Base-by-base conservation (phyloP, 2,888 invertebrate species). In the Anthophora plumipes region DNA sequence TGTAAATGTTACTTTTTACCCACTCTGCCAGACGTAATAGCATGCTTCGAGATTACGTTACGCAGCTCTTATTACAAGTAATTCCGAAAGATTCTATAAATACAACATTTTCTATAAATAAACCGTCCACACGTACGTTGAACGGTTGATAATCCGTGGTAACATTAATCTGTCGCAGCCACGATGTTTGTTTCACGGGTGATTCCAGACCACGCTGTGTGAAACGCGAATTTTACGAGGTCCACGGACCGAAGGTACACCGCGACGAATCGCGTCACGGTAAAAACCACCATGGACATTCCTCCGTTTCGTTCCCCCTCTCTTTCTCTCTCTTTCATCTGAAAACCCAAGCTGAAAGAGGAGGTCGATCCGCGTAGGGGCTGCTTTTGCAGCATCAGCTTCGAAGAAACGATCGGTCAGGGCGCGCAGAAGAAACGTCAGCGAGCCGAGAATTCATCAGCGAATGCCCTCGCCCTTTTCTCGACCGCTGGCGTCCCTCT, bases 371-470 rank as follows among this genome's bases (percentile, higher is more conserved):
- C 20, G 43, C 52, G 72, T 39, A 63, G 54, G 76, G 79, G 79
- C 75, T 75, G 31, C 54, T 59, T 68, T 20, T 55, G 48, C 41
- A 70, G 31, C 57, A 50, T 71, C 71, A 74, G 77, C 68, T 83
- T 83, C 83, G 83, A 72, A 83, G 83, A 83, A 83, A 83, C 69
- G 83, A 72, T 83, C 68, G 76, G 46, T 64, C 61, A 55, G 63
- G 57, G 64, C 54, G 64, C 54, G 61, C 46, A 71, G 84, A 84
- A 81, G 77, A 74, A 81, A 74, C 76, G 73, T 63, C 71, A 63
- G 64, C 43, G 61, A 70, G 57, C 20, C 25, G 69, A 31, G 43
- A 48, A 68, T 59, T 68, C 66, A 60, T 54, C 60, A 63, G 52
- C 41, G 63, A 54, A 43, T 52, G 50, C 52, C 70, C 67, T 74